These are phyloP conservation scores for Psix sp. DNA, from an alignment of 1,140 invertebrate genomes.

Conservation along the genomic window DNA sequence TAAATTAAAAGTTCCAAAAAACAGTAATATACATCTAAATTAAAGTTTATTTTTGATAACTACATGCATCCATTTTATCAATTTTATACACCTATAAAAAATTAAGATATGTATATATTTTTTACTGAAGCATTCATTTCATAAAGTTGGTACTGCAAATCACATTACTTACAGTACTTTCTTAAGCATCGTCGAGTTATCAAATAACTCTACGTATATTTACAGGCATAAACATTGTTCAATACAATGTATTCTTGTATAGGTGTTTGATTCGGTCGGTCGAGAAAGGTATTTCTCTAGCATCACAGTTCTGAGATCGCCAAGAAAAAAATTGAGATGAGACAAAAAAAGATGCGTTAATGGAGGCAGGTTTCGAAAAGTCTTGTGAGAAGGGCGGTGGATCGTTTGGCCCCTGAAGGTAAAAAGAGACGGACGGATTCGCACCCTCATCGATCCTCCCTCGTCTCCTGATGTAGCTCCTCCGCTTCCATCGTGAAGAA, in stretches of 20 bases:
- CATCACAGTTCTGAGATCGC: slow-evolving; percentile 38
- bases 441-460: slow-evolving; percentile 70
- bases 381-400: slow-evolving; percentile 45
- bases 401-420: slow-evolving; percentile 68
- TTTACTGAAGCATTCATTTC: no score
- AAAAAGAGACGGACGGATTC: slow-evolving; percentile 40
- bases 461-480: slow-evolving; percentile 40
- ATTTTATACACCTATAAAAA: no score
- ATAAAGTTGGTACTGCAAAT: no score
- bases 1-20: no score
- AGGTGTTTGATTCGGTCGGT: slow-evolving; percentile 28
- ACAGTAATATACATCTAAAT: no score
- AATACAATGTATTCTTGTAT: slow-evolving; percentile 14
- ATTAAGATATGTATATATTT: no score
- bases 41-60: no score
- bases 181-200: no score
- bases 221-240: no score
- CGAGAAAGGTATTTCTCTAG: slow-evolving; percentile 23
- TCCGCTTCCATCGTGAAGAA: slow-evolving; percentile 69
- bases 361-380: slow-evolving; percentile 48
- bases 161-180: no score
- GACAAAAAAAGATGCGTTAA: slow-evolving; percentile 65
- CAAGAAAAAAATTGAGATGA: slow-evolving; percentile 55
- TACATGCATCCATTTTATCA: no score
- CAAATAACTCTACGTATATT: no score